Percentiles rank a stretch among this genome's conserved stretches.
Conservation (phyloP, 1,140 invertebrate genomes). For the Drosophila pseudoobscura region DNA sequence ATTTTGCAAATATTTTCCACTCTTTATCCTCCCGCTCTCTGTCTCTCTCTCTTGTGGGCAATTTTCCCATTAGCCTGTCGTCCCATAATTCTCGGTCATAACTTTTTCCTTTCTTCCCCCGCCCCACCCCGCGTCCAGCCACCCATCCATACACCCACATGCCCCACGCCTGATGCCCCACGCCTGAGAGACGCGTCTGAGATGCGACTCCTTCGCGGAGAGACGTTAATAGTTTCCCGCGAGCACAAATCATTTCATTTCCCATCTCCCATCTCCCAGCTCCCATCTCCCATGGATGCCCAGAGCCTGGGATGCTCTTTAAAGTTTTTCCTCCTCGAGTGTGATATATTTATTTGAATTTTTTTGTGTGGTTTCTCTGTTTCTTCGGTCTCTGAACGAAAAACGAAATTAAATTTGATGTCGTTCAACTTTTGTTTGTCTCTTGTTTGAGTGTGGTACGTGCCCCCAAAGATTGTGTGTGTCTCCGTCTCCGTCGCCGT, state of each 20-base stretch:
- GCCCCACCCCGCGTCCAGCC: slow-evolving; percentile 7
- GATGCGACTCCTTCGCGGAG: slow-evolving; percentile 55
- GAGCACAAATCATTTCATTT: slow-evolving; percentile 57
- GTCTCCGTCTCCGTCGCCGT: too few relatives aligned
- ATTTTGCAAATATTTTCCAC: slow-evolving; percentile 47
- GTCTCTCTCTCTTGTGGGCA: not conserved
- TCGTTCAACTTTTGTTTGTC: slow-evolving; percentile 64
- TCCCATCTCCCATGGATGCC: not conserved
- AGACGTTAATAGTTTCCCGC: slow-evolving; percentile 60
- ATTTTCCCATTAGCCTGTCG: slow-evolving; percentile 64
- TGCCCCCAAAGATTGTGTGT: slow-evolving; percentile 48
- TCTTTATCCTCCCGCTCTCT: not conserved
- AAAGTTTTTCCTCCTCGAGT: slow-evolving; percentile 40
- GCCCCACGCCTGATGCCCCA: too few relatives aligned
- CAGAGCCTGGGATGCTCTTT: slow-evolving; percentile 18
- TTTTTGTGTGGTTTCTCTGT: slow-evolving; percentile 23
- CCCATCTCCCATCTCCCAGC: not conserved
- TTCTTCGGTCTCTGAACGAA: not conserved
- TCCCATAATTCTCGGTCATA: slow-evolving; percentile 64
- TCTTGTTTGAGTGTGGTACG: slow-evolving; percentile 50
- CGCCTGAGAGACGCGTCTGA: too few relatives aligned
- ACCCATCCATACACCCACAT: slow-evolving; percentile 41
- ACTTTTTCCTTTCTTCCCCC: slow-evolving; percentile 37
- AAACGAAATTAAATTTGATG: slow-evolving; percentile 59
- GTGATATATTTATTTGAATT: slow-evolving; percentile 66